Evolutionary conservation across 2,888 invertebrate species (phyloP).

Genomic region (Scaeva pyrastri): DNA sequence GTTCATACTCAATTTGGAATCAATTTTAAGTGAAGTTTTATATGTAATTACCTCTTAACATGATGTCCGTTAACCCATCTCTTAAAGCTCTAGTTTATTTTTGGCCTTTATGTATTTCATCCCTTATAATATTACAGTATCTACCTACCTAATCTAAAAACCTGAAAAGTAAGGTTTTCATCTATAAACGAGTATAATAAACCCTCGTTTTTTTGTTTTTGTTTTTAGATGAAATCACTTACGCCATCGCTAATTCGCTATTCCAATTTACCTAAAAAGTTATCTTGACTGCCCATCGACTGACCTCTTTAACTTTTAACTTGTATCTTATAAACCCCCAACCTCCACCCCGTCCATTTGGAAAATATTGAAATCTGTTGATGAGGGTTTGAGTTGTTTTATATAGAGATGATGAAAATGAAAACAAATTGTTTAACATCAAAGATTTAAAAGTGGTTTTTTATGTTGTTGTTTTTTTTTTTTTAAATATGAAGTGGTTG

Average conservation of each 20-base stretch:
- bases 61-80: constrained; percentile 54
- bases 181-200: neutral
- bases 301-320: constrained; percentile 66
- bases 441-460: constrained; percentile 65
- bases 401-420: constrained; percentile 40
- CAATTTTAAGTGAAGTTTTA: constrained; percentile 72
- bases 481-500: constrained; percentile 62
- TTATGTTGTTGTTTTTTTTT: constrained; percentile 39
- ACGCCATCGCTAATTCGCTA: constrained; percentile 38
- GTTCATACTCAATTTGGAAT: constrained; percentile 67
- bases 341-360: constrained; percentile 18
- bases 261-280: neutral
- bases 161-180: constrained; percentile 37
- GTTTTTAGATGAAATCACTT: constrained; percentile 53
- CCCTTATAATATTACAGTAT: constrained; percentile 1
- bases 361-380: neutral
- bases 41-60: constrained; percentile 74
- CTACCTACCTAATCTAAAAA: constrained; percentile 19
- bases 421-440: constrained; percentile 70
- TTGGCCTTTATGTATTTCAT: neutral
- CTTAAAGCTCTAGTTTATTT: constrained; percentile 49
- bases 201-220: constrained; percentile 3
- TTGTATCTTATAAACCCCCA: too few species aligned
- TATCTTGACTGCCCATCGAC: constrained; percentile 66
- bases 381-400: constrained; percentile 49